These are phyloP conservation scores for Akabosia matsudoensis DNA, from an alignment of 1,140 invertebrate genomes.

Conservation along the genomic window DNA sequence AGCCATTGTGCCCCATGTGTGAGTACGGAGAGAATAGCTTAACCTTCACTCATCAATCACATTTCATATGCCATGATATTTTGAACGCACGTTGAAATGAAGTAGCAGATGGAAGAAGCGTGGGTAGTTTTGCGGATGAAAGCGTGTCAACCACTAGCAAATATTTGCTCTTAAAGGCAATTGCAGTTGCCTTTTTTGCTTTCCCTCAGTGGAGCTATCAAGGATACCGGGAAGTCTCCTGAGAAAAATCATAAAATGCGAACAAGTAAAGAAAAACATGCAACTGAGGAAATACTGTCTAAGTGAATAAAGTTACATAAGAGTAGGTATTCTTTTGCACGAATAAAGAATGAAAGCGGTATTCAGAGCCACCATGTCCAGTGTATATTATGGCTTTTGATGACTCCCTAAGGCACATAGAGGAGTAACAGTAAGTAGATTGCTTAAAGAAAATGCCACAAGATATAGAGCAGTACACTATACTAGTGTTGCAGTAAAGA, in stretches of 20 bases:
- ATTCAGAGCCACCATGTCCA: background rate
- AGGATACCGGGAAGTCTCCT: too few species aligned
- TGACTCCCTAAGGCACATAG: background rate
- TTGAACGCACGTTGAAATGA: background rate
- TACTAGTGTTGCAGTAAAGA: background rate
- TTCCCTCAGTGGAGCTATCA: too few species aligned
- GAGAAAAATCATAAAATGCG: too few species aligned
- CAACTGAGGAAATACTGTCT: too few species aligned
- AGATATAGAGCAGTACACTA: background rate
- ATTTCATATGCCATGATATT: background rate
- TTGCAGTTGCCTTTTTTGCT: background rate
- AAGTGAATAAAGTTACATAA: background rate
- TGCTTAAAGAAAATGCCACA: background rate
- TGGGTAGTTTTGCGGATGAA: background rate
- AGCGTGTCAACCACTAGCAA: conserved; percentile 5
- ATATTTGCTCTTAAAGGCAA: background rate
- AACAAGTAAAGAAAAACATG: too few species aligned
- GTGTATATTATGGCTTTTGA: background rate
- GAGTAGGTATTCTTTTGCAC: background rate
- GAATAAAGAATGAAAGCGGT: background rate
- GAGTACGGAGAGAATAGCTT: background rate
- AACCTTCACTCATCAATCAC: background rate
- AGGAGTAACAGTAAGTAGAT: background rate
- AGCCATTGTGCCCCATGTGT: background rate
- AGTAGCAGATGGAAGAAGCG: background rate